These are phyloP conservation scores for Harlomillsia oculata DNA, from an alignment of 1,140 invertebrate species.

Conservation along the genomic window DNA sequence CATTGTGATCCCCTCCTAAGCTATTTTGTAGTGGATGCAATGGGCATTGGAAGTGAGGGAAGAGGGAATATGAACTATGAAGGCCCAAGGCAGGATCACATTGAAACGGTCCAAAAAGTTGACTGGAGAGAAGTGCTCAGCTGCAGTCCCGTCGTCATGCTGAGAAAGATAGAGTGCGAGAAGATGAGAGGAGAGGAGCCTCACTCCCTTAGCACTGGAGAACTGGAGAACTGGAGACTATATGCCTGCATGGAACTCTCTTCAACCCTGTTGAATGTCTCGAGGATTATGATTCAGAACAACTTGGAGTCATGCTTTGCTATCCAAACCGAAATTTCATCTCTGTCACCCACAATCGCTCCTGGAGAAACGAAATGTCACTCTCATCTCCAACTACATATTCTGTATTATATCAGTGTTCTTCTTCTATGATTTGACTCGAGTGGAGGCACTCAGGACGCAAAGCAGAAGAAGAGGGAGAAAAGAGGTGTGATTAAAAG, in stretches of 20 bases:
- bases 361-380: too few relatives aligned
- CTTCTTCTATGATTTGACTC: too few relatives aligned
- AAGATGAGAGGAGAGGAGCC: not conserved
- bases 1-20: not conserved
- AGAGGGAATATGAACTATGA: too few relatives aligned
- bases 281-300: slow-evolving; percentile 14
- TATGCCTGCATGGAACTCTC: too few relatives aligned
- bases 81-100: too few relatives aligned
- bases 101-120: not conserved
- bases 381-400: too few relatives aligned
- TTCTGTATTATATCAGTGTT: too few relatives aligned
- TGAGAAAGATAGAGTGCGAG: not conserved
- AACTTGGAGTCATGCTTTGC: slow-evolving; percentile 6
- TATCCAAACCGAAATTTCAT: slow-evolving; percentile 11
- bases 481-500: too few relatives aligned
- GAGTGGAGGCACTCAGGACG: too few relatives aligned
- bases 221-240: too few relatives aligned
- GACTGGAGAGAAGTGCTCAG: not conserved
- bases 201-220: not conserved
- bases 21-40: too few relatives aligned
- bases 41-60: not conserved
- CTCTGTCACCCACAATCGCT: slow-evolving; percentile 11
- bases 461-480: too few relatives aligned
- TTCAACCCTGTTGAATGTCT: slow-evolving; percentile 14
- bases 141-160: not conserved